Evolutionary conservation across 2,113 vertebrate species (phyloP), one percentile per base, ranked within the genome.

Genomic region (Protomyctophum bolini): DNA sequence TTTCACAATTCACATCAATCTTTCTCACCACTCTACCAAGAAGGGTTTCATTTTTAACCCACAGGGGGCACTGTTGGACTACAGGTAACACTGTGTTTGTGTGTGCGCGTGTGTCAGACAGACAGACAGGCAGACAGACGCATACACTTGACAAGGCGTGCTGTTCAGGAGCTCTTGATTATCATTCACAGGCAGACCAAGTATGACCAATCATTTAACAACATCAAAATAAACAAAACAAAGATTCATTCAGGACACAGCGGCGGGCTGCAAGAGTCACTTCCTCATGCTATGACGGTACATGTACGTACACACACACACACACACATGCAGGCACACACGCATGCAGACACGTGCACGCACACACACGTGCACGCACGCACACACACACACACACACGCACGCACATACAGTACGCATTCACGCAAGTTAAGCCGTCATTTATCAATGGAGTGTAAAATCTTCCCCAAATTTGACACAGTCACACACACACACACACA

Each of bases 31-130:
- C 33, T 54, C 14, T 8, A 4, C 46, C 7, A 59, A 47, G 9
- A 21, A 7, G 41, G 1, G 14, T 4, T 9, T 46, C 6, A 9
- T 72, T 33, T 47, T 62, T 1, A 6, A 47, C 66, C 83, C 74
- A 74, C 11, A 83, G 83, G 79, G 73, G 86, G 76, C 86, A 83
- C 60, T 83, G 76, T 86, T 80, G 72, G 21, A 74, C 57, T 55
- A 51, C 62, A 70, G 8, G 10, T 81, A n/a, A 70, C 7, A 21
- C 21, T 21, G 21, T 21, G 21, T 21, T 1, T 21, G 21, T 21
- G 21, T 21, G 21, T 21, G 21, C 2, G 21, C 2, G 21, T 21
- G 21, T 21, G 21, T 21, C n/a, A n/a, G n/a, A n/a, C 21, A 21
- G 21, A 21, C 21, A 21, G 21, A 21, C 21, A 21, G 21, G 21